Evolutionary conservation across 2,888 invertebrate genomes (phyloP).

Genomic region (Poecilus cupreus): DNA sequence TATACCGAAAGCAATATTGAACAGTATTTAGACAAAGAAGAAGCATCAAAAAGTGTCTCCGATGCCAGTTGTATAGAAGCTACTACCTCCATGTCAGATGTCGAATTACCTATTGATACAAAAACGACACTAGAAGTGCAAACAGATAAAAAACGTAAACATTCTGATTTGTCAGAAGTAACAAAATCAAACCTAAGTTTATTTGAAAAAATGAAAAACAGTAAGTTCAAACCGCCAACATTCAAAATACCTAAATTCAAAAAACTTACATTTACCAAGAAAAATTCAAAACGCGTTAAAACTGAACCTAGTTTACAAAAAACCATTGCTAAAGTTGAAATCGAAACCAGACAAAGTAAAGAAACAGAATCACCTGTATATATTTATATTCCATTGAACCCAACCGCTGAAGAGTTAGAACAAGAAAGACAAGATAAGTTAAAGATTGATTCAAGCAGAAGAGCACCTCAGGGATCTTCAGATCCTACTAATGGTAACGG

Average conservation of each 20-base stretch:
- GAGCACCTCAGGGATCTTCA: background rate
- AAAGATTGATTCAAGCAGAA: constrained; percentile 2
- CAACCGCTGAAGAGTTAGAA: constrained; percentile 53
- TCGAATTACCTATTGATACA: constrained; percentile 71
- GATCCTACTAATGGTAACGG: constrained; percentile 5
- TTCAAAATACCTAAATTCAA: constrained; percentile 51
- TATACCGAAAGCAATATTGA: constrained; percentile 70
- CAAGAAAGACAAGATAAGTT: constrained; percentile 33
- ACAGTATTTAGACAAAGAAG: constrained; percentile 71
- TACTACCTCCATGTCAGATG: constrained; percentile 34
- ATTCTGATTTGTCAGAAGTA: constrained; percentile 48
- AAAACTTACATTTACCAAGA: constrained; percentile 37
- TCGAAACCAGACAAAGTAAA: background rate
- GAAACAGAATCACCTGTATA: constrained; percentile 51
- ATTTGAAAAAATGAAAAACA: constrained; percentile 51
- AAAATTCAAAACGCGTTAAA: constrained; percentile 41
- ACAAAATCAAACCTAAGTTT: constrained; percentile 51
- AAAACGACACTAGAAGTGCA: background rate
- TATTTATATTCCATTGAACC: constrained; percentile 52
- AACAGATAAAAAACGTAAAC: constrained; percentile 50
- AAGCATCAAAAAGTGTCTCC: constrained; percentile 60
- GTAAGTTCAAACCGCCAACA: constrained; percentile 53
- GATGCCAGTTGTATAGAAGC: constrained; percentile 50
- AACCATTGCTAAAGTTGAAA: background rate
- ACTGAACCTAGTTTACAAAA: constrained; percentile 34